These are phyloP conservation scores for Hartigia nigra DNA, from an alignment of 2,888 invertebrate species.

Conservation along the genomic window DNA sequence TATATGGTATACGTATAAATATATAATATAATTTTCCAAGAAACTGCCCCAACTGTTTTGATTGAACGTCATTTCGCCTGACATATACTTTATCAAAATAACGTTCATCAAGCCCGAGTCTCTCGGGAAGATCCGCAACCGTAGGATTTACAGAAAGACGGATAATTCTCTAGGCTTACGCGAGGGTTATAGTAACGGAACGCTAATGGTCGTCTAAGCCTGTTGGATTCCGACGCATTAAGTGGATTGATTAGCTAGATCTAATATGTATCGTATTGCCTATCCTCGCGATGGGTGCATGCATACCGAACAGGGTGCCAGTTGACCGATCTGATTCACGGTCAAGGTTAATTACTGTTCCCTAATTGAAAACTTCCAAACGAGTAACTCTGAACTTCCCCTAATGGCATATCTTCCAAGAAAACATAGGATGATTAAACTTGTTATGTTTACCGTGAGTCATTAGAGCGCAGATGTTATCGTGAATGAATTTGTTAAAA, in stretches of 20 bases:
- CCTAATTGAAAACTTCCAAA: neutral
- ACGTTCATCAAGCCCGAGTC: neutral
- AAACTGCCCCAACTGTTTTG: neutral
- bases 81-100: neutral
- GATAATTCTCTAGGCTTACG: neutral
- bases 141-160: neutral
- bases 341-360: neutral
- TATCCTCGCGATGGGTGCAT: neutral
- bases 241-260: neutral
- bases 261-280: neutral
- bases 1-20: no score
- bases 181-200: neutral
- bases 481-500: neutral
- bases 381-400: neutral
- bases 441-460: neutral
- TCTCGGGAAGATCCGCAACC: neutral
- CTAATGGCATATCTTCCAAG: neutral
- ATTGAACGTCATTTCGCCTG: neutral
- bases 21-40: neutral
- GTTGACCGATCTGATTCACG: neutral
- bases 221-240: neutral
- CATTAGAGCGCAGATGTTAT: neutral
- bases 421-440: neutral
- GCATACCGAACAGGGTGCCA: neutral
- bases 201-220: neutral